Base-by-base conservation (phyloP, 2,113 vertebrate species). In the Labeo catla region DNA sequence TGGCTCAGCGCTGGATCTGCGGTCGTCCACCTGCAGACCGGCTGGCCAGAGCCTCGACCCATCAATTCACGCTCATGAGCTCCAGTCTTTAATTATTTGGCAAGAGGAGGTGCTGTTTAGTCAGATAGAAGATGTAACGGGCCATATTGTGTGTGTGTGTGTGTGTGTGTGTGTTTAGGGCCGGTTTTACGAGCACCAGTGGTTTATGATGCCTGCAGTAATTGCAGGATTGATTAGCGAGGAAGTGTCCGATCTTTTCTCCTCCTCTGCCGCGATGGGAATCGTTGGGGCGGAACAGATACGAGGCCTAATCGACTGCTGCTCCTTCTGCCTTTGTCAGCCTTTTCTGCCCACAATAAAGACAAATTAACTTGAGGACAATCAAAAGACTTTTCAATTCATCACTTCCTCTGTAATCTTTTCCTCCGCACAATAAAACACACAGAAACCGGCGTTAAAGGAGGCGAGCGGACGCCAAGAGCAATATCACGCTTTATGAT, bases 181-280 rank as follows among this genome's bases (percentile, higher is more conserved):
- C 78, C 36, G 49, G 39, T 73, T 86, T 86, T 72, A 61, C 49
- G 57, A 91, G 89, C 90, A 49, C 39, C 70, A 19, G 80, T 92
- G 93, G 87, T 94, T 91, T 94, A 94, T 92, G 92, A 90, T 54
- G 91, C 92, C 87, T 88, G 88, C 87, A 28, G 93, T 93, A 94
- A 94, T 94, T 92, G 91, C 91, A 47, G 91, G 88, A 89, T 92
- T 94, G 94, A 94, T 94, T 95, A 93, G 92, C 92, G 91, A 91
- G 91, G 89, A 83, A 76, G 72, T 89, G 91, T 88, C 86, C 77
- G 88, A 88, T 92, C 88, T 88, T 88, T 90, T 87, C 86, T 80
- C 72, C 86, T 87, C 77, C 68, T 89, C 89, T 88, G 89, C 89
- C 89, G 81, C 6, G 28, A 74, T 34, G 59, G 36, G 88, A 90